Evolutionary conservation across 1,140 invertebrate genomes (phyloP).

Genomic region (Zaprionus tsacasi): DNA sequence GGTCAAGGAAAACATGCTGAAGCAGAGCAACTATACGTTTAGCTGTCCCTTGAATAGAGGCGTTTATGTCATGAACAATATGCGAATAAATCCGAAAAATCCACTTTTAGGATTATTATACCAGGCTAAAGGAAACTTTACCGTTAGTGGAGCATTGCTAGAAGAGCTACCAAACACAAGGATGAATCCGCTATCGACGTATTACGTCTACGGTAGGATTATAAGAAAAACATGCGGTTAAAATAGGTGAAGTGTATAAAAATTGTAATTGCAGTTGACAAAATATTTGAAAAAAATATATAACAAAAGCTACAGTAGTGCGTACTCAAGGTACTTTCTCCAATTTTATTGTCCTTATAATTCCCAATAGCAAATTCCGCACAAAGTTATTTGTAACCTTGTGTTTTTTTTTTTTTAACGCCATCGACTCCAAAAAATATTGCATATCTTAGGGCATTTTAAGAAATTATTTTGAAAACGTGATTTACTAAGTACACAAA

Average conservation of each 20-base stretch:
- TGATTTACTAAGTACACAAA: no score
- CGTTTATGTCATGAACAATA: slow-evolving; percentile 68
- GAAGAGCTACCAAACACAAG: slow-evolving; percentile 41
- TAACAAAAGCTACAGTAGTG: no score
- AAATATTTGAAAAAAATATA: no score
- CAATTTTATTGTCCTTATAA: no score
- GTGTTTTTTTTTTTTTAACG: no score
- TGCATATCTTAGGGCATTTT: no score
- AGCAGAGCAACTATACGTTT: slow-evolving; percentile 66
- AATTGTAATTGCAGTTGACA: no score
- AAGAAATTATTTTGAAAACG: no score
- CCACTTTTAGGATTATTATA: slow-evolving; percentile 58
- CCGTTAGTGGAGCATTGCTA: slow-evolving; percentile 49
- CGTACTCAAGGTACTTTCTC: no score
- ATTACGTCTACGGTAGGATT: slow-evolving; percentile 57
- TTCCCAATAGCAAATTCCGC: no score
- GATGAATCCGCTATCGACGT: slow-evolving; percentile 45
- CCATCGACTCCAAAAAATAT: no score
- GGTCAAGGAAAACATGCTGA: slow-evolving; percentile 61
- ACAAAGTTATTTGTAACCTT: no score
- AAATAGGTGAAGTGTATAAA: slow-evolving; percentile 33
- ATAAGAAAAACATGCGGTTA: slow-evolving; percentile 48
- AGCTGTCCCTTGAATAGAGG: slow-evolving; percentile 62
- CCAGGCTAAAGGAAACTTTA: slow-evolving; percentile 53
- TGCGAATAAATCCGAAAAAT: slow-evolving; percentile 62